Base-by-base conservation (phyloP, 2,113 vertebrate species). In the Microtus montanus region DNA sequence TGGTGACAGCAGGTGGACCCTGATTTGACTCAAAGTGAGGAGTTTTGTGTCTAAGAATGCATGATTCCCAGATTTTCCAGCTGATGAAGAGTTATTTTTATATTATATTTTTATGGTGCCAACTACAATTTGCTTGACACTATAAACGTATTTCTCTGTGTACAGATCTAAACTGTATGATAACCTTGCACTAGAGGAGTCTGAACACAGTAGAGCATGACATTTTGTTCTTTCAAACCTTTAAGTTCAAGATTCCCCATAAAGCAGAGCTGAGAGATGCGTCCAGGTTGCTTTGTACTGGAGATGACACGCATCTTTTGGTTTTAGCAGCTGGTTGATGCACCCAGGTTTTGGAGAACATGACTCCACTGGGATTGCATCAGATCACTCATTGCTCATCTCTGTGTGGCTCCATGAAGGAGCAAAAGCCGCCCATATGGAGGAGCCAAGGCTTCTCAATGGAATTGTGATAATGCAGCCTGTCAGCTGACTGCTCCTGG, bases 1-100 rank as follows among this genome's bases (percentile, higher is more conserved):
- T 52, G 1, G 7, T 26, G 44, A 1, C 2, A 24, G 0, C 0
- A 1, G 2, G 17, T 30, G n/a, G 30, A 33, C 22, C 14, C 24
- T 66, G 14, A 44, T 20, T 64, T 11, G 5, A 54, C 61, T 38
- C 54, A 70, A 28, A 28, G 15, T 4, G 12, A 83, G 11, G 2
- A 3, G 20, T n/a, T 71, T 35, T 52, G 47, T 22, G 63, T 10
- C 54, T 54, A 35, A 22, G 30, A 52, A 47, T 9, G 52, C 44
- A 33, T 0, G 30, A 28, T 64, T 73, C 2, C 83, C 82, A 41
- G 38, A 41, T 35, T 13, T 75, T 30, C n/a, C 61, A 83, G 6
- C 1, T 6, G 35, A 87, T 1, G 35, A 17, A 1, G 68, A 64
- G 3, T 3, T 0, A 3, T 38, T 33, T 54, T 26, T 38, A 22